These are phyloP conservation scores for honey bee (Apis mellifera) DNA, from an alignment of 1,140 invertebrate genomes.

Conservation along the genomic window DNA sequence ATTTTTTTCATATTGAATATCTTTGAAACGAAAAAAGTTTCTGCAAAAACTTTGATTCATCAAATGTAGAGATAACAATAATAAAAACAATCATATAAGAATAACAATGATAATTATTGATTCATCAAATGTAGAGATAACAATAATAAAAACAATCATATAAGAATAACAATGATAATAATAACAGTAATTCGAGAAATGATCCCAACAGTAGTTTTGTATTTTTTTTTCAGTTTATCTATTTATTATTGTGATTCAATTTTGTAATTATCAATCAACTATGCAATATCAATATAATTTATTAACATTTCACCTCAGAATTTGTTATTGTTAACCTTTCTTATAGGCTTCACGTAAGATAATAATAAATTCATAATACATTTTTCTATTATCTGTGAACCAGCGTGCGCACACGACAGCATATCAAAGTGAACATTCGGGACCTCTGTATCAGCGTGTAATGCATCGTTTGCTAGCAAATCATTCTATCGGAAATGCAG, in stretches of 20 bases:
- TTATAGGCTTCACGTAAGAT: background rate
- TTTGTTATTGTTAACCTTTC: background rate
- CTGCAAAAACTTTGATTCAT: background rate
- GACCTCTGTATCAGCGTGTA: slow-evolving; percentile 5
- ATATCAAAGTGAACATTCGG: slow-evolving; percentile 22
- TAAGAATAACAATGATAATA: background rate
- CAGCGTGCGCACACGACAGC: background rate
- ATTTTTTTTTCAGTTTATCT: background rate
- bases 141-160: no score
- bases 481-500: slow-evolving; percentile 29
- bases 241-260: slow-evolving; percentile 6
- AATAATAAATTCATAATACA: background rate
- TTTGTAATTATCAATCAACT: background rate
- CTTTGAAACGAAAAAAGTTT: background rate
- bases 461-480: slow-evolving; percentile 22
- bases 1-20: background rate
- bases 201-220: background rate
- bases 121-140: background rate
- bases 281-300: slow-evolving; percentile 2
- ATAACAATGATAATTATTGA: no score
- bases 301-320: background rate
- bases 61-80: background rate
- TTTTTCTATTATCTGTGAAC: background rate
- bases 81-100: no score
- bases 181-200: background rate